phyloP scores from a whole-genome alignment of 2,797 vertebrate genomes.

The Cephalopachus bancanus region DNA sequence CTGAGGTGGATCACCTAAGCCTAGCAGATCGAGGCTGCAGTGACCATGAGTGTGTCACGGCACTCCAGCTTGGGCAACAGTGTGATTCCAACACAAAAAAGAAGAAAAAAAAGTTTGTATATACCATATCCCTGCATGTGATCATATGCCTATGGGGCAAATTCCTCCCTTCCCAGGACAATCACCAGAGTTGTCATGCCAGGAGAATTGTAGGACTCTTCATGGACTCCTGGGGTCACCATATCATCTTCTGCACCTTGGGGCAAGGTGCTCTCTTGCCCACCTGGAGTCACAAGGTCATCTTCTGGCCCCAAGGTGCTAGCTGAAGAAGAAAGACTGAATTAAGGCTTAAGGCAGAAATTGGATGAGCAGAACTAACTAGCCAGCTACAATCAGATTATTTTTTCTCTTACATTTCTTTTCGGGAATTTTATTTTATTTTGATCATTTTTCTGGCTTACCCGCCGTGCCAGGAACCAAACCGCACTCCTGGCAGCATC shows the following conservation, averaged over 20 bases:
- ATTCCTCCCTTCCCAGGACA: background rate
- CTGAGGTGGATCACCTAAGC: no score
- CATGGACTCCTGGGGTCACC: background rate
- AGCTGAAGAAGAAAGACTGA: constrained; percentile 76
- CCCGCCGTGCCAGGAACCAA: background rate
- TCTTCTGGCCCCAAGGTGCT: constrained; percentile 81
- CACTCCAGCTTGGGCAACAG: no score
- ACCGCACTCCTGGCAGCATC: background rate
- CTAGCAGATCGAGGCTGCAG: no score
- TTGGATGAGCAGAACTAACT: background rate
- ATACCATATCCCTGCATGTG: background rate
- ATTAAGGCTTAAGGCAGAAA: constrained; percentile 48
- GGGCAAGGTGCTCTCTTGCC: background rate
- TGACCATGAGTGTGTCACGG: no score
- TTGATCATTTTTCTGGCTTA: background rate
- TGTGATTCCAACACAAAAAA: no score
- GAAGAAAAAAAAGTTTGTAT: background rate
- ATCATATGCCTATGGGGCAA: background rate
- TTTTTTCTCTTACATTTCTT: background rate
- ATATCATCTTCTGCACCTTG: background rate
- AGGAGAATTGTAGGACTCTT: background rate
- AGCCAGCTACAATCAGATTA: no score
- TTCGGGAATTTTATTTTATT: background rate
- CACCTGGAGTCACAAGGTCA: constrained; percentile 65
- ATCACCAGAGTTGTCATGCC: constrained; percentile 47